Evolutionary conservation across 1,140 invertebrate genomes (phyloP).

Genomic region (Anoplophora glabripennis): DNA sequence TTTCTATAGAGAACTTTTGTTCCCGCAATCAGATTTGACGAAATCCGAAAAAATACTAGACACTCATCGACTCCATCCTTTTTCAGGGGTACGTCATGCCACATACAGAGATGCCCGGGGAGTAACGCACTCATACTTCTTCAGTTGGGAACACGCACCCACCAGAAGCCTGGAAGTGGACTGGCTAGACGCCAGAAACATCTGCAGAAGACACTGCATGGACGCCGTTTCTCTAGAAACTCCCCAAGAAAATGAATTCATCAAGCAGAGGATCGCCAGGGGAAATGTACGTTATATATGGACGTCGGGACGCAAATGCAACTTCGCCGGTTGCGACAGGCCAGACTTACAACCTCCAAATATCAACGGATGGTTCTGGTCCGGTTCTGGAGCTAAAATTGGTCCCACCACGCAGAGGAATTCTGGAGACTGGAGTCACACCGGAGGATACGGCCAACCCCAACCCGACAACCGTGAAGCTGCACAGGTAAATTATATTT

Average conservation of each 20-base stretch:
- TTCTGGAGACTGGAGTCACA: slow-evolving; percentile 83
- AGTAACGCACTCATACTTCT: slow-evolving; percentile 87
- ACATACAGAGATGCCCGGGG: slow-evolving; percentile 82
- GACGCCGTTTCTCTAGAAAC: slow-evolving; percentile 88
- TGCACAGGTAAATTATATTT: slow-evolving; percentile 62
- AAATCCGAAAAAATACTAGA: too few relatives aligned
- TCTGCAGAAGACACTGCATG: slow-evolving; percentile 90
- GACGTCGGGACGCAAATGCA: slow-evolving; percentile 89
- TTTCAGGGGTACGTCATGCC: slow-evolving; percentile 76
- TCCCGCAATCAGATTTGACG: too few relatives aligned
- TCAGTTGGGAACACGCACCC: slow-evolving; percentile 87
- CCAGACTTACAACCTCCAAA: slow-evolving; percentile 83
- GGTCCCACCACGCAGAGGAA: slow-evolving; percentile 83
- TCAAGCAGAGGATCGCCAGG: slow-evolving; percentile 78
- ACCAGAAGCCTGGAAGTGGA: slow-evolving; percentile 84
- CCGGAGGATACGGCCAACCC: slow-evolving; percentile 78
- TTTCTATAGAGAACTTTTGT: too few relatives aligned
- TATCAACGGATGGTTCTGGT: slow-evolving; percentile 93
- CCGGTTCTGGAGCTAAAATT: slow-evolving; percentile 84
- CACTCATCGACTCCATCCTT: slow-evolving; percentile 15
- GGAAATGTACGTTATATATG: slow-evolving; percentile 70
- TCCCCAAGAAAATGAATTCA: slow-evolving; percentile 85
- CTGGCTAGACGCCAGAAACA: slow-evolving; percentile 87
- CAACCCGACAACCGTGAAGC: slow-evolving; percentile 90
- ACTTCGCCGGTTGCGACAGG: slow-evolving; percentile 86